Base-by-base conservation (phyloP, 2,888 invertebrate genomes). In the Cerceris rybyensis region DNA sequence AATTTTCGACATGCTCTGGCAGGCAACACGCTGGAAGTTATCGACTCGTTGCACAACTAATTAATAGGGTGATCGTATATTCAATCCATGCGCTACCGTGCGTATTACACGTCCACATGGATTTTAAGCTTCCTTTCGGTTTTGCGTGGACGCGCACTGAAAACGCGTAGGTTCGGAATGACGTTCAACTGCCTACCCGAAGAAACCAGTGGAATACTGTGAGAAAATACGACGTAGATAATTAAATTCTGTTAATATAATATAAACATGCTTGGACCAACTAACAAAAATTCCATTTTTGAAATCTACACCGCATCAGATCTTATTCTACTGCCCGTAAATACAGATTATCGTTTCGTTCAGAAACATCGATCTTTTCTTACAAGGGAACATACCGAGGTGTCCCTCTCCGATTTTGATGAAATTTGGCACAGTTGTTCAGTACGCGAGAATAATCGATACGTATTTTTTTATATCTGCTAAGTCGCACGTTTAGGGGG, bases 111-210 rank as follows among this genome's bases (percentile, higher is more conserved):
- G 72, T 63, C 59, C 39, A 57, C 16, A 57, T 54, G 58, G 61
- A 70, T 76, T 67, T 60, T 42, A 50, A 43, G 65, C 68, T 84
- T 73, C 75, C 75, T 70, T 64, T 78, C 70, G 59, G 52, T 70
- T 80, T 80, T 69, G 71, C 67, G 78, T 72, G 77, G 81, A 83
- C 84, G 28, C 28, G 28, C 80, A 82, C 70, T 82, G 81, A 78
- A 86, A 84, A 75, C 73, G 89, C 87, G 90, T 90, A 86, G 90
- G 90, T 57, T 87, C 70, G 88, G 90, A 89, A 90, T 90, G 90
- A 85, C 82, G 87, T 85, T 75, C 75, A 70, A 68, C 83, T 80
- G 57, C 87, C 88, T 82, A 88, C 88, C 74, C 54, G 43, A 52
- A 39, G 6, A 39, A 55, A 67, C 60, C 54, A 28, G 70, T 65